These are phyloP conservation scores for Helicoverpa assulta DNA, from an alignment of 2,888 invertebrate species.

Conservation along the genomic window DNA sequence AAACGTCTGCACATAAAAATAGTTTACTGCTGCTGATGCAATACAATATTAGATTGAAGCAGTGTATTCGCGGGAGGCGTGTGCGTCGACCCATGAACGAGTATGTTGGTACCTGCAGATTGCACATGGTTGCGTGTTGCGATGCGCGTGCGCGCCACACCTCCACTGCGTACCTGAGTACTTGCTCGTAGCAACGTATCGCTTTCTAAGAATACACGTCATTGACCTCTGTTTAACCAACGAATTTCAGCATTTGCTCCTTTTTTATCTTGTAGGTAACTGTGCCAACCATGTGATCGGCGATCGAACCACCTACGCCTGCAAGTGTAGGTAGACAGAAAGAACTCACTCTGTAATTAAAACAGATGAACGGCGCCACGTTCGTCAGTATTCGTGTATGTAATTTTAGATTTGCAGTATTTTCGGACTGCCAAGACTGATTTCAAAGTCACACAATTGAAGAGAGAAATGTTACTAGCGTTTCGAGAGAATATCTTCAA, in stretches of 20 bases:
- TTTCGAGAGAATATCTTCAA: background rate
- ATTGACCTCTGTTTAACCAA: slow-evolving; percentile 69
- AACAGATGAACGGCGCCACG: background rate
- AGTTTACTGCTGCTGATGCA: slow-evolving; percentile 71
- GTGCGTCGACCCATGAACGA: slow-evolving; percentile 43
- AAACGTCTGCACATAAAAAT: background rate
- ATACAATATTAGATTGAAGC: slow-evolving; percentile 63
- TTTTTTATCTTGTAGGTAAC: background rate
- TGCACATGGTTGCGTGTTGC: slow-evolving; percentile 64
- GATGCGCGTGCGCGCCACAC: slow-evolving; percentile 76
- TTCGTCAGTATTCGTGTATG: background rate
- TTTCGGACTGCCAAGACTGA: background rate
- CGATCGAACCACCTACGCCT: background rate
- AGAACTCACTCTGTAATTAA: slow-evolving; percentile 2
- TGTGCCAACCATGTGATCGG: slow-evolving; percentile 20
- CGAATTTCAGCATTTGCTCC: slow-evolving; percentile 21
- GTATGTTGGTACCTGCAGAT: slow-evolving; percentile 26
- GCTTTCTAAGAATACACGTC: slow-evolving; percentile 80
- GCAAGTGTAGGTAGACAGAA: slow-evolving; percentile 1
- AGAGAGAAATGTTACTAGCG: background rate
- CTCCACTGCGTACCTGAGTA: slow-evolving; percentile 67
- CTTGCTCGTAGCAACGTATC: slow-evolving; percentile 61
- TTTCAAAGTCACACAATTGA: background rate
- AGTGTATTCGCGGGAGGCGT: slow-evolving; percentile 43
- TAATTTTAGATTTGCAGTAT: background rate